Conservation (phyloP, 2,797 vertebrate genomes). For the Tolypeutes matacus region DNA sequence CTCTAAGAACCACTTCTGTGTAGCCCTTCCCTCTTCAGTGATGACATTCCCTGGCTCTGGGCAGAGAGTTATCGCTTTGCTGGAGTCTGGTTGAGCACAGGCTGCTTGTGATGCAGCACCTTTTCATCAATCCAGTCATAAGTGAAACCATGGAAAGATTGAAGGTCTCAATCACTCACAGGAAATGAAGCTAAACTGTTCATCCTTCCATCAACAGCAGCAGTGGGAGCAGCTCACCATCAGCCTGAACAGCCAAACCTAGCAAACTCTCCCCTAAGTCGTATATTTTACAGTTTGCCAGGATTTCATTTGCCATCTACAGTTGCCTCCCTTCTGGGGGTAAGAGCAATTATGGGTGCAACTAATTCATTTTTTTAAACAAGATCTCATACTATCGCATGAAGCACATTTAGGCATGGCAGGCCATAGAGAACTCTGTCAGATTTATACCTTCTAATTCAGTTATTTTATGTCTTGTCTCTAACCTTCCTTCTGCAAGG, state of each 20-base stretch:
- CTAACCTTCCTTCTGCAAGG: neutral
- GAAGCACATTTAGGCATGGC: neutral
- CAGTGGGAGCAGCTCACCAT: neutral
- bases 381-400: neutral
- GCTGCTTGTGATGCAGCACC: neutral
- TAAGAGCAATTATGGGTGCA: neutral
- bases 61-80: neutral
- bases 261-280: neutral
- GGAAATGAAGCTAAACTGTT: conserved; percentile 37
- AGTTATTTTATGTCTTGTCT: neutral
- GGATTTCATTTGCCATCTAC: conserved; percentile 3
- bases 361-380: neutral
- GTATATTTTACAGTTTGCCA: neutral
- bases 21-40: neutral
- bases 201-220: neutral
- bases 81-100: neutral
- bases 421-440: neutral
- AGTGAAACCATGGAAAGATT: conserved; percentile 31
- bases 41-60: neutral
- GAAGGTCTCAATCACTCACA: neutral
- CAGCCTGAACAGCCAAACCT: neutral
- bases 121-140: neutral
- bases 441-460: neutral
- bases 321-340: neutral
- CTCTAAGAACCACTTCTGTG: neutral